Base-by-base conservation (phyloP, 2,113 vertebrate genomes). In the Glaucidium brasilianum region DNA sequence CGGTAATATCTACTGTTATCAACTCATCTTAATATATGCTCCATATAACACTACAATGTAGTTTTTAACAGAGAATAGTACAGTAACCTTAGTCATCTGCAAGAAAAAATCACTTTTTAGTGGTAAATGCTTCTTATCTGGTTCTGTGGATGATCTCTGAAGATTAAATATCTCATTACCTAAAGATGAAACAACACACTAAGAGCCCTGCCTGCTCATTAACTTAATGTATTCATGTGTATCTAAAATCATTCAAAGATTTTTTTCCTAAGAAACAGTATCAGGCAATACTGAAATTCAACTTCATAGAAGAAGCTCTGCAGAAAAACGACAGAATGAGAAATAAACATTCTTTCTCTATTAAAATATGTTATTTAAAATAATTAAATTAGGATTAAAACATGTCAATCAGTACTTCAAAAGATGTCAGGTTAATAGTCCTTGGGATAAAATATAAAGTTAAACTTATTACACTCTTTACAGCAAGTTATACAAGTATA, bases 71-170 rank as follows among this genome's bases (percentile, higher is more conserved):
- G 11, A 90, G 25, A 69, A 52, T 9, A 25, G 15, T 35, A 67
- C 0, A 5, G 35, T 30, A 90, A 75, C 8, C 23, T 39, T n/a
- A 43, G 10, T 45, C n/a, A 78, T 37, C 47, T 85, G 16, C 45
- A 74, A 34, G 30, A 72, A 85, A 80, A 47, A 22, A 2, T 0
- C 1, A 3, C 0, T 1, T 26, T 85, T 88, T 56, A 53, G 49
- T 68, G 58, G 37, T 43, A 79, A 43, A 90, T 52, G 22, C 3
- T 72, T 62, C 50, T 93, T 4, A 6, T 11, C 11, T 67, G 4
- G 35, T 76, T 64, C 59, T 37, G 26, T 79, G 12, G 20, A 76
- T 76, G 30, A 58, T 26, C 21, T 50, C 41, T 77, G 68, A 49
- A 80, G 30, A 64, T 32, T 68, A 66, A 92, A 69, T 73, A 73